Conservation (phyloP, 2,888 invertebrate species). For the Parthenolecanium corni region DNA sequence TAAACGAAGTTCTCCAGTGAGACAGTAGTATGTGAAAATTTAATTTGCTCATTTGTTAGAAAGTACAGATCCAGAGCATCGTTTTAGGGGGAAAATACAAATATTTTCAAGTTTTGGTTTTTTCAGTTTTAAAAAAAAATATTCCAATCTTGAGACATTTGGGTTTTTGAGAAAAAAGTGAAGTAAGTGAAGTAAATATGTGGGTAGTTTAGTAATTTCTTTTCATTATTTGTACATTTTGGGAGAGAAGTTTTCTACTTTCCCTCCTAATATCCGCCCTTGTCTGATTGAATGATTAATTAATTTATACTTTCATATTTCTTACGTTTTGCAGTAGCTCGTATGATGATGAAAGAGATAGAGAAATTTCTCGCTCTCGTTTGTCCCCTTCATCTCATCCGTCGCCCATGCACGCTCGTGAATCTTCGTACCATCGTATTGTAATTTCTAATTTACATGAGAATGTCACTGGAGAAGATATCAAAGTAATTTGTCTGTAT, state of each 20-base stretch:
- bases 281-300: background rate
- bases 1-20: background rate
- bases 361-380: background rate
- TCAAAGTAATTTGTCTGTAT: slow-evolving; percentile 50
- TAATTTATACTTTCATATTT: background rate
- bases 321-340: background rate
- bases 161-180: no score
- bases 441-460: slow-evolving; percentile 80
- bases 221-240: no score
- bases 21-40: background rate
- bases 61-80: background rate
- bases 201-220: no score
- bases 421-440: slow-evolving; percentile 61
- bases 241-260: no score
- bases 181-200: no score
- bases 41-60: background rate
- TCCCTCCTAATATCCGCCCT: no score
- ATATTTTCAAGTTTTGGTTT: no score
- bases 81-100: background rate
- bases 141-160: no score
- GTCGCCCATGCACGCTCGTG: background rate
- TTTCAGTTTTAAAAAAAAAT: no score
- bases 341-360: background rate
- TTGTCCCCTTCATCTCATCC: background rate
- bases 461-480: slow-evolving; percentile 80